These are phyloP conservation scores for Apocheima hispidaria DNA, from an alignment of 2,888 invertebrate genomes.

Conservation along the genomic window DNA sequence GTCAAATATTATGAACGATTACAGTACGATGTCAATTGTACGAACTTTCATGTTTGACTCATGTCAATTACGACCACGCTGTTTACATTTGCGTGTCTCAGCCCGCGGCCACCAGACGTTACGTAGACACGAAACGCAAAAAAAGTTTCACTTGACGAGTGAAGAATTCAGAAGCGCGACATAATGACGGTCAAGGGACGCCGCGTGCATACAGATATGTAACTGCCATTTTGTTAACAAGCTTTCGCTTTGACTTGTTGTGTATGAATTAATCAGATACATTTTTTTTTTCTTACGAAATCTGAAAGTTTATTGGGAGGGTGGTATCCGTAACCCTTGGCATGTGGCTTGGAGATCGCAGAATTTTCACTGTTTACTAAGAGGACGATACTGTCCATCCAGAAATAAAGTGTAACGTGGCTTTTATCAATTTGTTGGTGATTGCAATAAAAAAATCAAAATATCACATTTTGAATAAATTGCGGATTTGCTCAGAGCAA, in stretches of 20 bases:
- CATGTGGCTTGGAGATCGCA: too few species aligned
- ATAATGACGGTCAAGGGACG: conserved; percentile 39
- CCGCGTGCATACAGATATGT: conserved; percentile 46
- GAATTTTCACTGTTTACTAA: too few species aligned
- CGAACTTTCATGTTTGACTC: conserved; percentile 33
- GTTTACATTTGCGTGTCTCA: conserved; percentile 30
- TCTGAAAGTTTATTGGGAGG: background rate
- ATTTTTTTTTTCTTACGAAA: conserved; percentile 23
- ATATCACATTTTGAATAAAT: background rate
- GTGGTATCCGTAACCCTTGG: too few species aligned
- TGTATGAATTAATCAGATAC: conserved; percentile 22
- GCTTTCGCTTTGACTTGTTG: conserved; percentile 37
- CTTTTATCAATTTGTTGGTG: background rate
- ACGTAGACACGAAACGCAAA: conserved; percentile 46
- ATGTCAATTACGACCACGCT: conserved; percentile 23
- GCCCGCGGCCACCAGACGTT: conserved; percentile 41
- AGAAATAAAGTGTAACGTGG: too few species aligned
- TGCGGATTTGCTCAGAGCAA: background rate
- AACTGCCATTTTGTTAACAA: conserved; percentile 36
- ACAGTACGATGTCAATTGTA: conserved; percentile 39
- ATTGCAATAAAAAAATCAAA: too few species aligned
- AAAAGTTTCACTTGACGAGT: conserved; percentile 61
- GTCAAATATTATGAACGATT: conserved; percentile 19
- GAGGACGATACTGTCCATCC: too few species aligned
- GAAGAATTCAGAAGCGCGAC: conserved; percentile 43